These are phyloP conservation scores for Papilio dardanus DNA, from an alignment of 1,140 invertebrate species.

Conservation along the genomic window DNA sequence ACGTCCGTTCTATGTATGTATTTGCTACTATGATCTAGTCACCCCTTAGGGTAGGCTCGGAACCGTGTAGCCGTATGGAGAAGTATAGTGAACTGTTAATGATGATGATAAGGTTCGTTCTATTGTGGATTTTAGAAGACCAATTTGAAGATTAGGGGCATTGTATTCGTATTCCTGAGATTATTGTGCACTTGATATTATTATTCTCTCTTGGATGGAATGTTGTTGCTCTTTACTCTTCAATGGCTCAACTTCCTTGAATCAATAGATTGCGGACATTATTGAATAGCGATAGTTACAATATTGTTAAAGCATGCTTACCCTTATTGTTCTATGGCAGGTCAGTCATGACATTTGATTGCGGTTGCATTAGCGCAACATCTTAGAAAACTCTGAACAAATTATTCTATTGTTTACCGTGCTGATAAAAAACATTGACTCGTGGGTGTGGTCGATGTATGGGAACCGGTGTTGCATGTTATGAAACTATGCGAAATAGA, in stretches of 20 bases:
- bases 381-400: neutral
- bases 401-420: neutral
- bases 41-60: no score
- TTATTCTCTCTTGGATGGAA: neutral
- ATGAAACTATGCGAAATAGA: no score
- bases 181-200: no score
- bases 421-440: neutral
- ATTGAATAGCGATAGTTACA: neutral
- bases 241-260: neutral
- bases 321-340: neutral
- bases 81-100: no score
- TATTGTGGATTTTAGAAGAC: no score
- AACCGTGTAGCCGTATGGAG: no score
- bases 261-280: neutral
- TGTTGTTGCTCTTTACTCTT: neutral
- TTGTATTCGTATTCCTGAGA: no score
- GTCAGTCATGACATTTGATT: neutral
- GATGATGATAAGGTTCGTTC: no score
- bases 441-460: neutral
- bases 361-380: no score
- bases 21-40: no score
- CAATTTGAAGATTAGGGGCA: no score
- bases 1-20: neutral
- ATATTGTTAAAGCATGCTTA: neutral
- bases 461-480: neutral